phyloP scores from a whole-genome alignment of 1,140 invertebrate genomes.

The Bombus turneri region DNA sequence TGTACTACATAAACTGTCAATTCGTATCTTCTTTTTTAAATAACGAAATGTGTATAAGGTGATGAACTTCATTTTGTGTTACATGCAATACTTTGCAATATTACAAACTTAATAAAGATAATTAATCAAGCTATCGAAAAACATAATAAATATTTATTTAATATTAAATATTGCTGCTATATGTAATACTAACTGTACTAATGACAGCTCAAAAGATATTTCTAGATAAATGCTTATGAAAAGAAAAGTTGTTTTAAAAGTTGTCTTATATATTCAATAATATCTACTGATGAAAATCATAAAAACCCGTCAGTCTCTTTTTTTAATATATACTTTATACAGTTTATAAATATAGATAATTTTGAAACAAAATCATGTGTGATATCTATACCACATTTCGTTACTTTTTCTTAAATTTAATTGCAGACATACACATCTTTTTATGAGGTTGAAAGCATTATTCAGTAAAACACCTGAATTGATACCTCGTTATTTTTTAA shows the following conservation, averaged over 20 bases:
- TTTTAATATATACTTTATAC: conserved; percentile 7
- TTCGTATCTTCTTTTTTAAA: conserved; percentile 32
- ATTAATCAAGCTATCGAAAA: not conserved
- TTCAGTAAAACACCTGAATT: not conserved
- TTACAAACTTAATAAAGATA: not conserved
- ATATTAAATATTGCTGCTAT: not conserved
- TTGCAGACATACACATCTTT: conserved; percentile 11
- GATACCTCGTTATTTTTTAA: not conserved
- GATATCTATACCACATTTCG: not conserved
- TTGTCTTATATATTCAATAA: not conserved
- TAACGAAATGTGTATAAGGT: conserved; percentile 12
- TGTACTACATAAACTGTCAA: conserved; percentile 21
- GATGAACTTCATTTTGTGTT: not conserved
- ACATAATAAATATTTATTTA: not conserved
- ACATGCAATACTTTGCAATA: not conserved
- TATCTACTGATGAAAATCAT: conserved; percentile 10
- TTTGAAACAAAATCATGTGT: conserved; percentile 12
- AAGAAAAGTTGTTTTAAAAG: not conserved
- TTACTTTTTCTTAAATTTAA: conserved; percentile 30
- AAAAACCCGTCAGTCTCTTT: conserved; percentile 36
- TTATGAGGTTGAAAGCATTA: conserved; percentile 3
- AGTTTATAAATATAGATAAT: conserved; percentile 16
- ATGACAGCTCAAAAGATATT: not conserved
- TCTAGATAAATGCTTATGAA: not conserved
- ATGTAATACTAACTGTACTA: too few species aligned